A percentile compares a stretch with the other conserved stretches of the same genome.
Evolutionary conservation across 2,797 vertebrate genomes (phyloP).

Genomic region (Karalla daura): DNA sequence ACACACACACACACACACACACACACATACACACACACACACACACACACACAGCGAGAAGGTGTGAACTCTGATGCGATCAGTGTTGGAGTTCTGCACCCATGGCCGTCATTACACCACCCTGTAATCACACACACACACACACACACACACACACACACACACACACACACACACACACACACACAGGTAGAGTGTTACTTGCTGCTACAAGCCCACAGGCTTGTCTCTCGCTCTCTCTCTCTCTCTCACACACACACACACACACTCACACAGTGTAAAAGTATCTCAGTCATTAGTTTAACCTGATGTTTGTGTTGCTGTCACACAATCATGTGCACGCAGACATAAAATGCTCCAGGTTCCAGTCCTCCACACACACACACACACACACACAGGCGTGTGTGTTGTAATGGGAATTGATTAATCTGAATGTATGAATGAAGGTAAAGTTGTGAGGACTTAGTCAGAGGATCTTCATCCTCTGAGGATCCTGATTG

Average conservation of each 20-base stretch:
- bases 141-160: constrained; percentile 8
- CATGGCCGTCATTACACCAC: constrained; percentile 33
- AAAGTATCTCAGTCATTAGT: constrained; percentile 11
- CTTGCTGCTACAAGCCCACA: constrained; percentile 22
- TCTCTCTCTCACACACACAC: not conserved
- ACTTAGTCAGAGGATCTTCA: too few species aligned
- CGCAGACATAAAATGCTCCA: too few species aligned
- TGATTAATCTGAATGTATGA: too few species aligned
- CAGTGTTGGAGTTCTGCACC: not conserved
- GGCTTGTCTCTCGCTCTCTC: not conserved
- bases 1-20: too few species aligned
- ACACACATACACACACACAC: too few species aligned
- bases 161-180: constrained; percentile 21
- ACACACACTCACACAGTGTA: not conserved
- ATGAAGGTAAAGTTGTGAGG: too few species aligned
- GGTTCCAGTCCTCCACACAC: too few species aligned
- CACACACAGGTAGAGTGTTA: constrained; percentile 1
- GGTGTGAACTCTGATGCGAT: constrained; percentile 1
- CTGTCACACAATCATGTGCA: not conserved
- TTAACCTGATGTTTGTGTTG: not conserved
- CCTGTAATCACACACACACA: constrained; percentile 46
- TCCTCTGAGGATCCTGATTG: too few species aligned
- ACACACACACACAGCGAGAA: not conserved
- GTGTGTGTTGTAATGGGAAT: not conserved
- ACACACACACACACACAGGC: too few species aligned